Evolutionary conservation across 2,113 vertebrate species (phyloP).

Genomic region (human (Homo sapiens)): DNA sequence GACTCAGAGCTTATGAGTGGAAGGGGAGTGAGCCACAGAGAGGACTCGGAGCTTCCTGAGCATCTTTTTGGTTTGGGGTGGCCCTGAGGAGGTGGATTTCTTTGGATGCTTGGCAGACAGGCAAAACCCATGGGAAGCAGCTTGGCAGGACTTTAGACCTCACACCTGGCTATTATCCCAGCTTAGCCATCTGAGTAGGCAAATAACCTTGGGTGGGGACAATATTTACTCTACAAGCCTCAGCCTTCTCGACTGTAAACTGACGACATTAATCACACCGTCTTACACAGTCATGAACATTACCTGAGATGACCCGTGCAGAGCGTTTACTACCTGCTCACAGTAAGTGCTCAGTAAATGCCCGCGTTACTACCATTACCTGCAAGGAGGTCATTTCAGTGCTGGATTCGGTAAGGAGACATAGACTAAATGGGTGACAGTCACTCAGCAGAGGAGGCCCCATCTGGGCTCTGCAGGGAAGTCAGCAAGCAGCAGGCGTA

Average conservation of each 20-base stretch:
- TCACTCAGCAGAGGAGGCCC: too few species aligned
- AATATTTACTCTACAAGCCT: not conserved
- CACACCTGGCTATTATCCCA: rapidly evolving
- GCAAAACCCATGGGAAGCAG: not conserved
- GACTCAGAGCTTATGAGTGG: too few species aligned
- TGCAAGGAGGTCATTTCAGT: rapidly evolving
- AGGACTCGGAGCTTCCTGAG: rapidly evolving
- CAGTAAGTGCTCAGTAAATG: not conserved
- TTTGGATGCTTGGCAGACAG: rapidly evolving
- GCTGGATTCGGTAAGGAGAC: not conserved
- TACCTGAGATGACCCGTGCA: rapidly evolving
- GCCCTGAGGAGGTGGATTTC: rapidly evolving
- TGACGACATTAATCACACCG: rapidly evolving
- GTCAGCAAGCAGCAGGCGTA: rapidly evolving
- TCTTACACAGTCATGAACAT: rapidly evolving
- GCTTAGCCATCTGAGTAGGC: not conserved
- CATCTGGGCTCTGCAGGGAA: not conserved
- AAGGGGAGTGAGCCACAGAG: too few species aligned
- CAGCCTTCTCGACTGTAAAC: rapidly evolving
- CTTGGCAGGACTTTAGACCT: too few species aligned
- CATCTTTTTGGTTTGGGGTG: too few species aligned
- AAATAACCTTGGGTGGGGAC: rapidly evolving
- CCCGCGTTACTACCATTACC: rapidly evolving
- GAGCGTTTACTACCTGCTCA: rapidly evolving
- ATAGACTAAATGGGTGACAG: rapidly evolving